Percentiles rank a stretch among this genome's conserved stretches.
Conservation (phyloP, 2,888 invertebrate genomes). For the Athripsodes cinereus region DNA sequence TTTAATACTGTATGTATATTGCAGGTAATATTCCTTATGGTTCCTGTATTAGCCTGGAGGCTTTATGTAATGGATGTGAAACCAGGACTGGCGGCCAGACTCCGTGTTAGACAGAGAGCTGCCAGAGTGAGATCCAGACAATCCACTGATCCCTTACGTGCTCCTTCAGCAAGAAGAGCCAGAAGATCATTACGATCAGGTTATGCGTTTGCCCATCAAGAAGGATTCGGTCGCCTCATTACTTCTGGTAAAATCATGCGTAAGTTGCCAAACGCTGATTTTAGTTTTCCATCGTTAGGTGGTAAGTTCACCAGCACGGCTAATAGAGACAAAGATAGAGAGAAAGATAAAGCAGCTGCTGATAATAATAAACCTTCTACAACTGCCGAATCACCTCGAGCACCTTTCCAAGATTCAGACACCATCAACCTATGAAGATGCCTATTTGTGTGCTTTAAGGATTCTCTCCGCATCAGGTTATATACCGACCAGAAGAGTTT, state of each 20-base stretch:
- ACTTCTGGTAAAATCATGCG: constrained; percentile 96
- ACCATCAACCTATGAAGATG: constrained; percentile 65
- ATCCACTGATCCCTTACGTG: constrained; percentile 73
- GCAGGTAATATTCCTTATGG: constrained; percentile 71
- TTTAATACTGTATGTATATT: no score
- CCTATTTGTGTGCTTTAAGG: constrained; percentile 4
- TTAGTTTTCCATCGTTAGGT: constrained; percentile 63
- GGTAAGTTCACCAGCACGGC: constrained; percentile 41
- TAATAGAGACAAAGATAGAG: constrained; percentile 40
- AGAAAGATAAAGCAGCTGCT: constrained; percentile 32
- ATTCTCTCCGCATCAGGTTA: no score
- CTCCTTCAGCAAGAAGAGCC: constrained; percentile 82
- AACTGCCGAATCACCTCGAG: constrained; percentile 38
- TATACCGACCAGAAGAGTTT: no score
- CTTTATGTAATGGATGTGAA: constrained; percentile 89
- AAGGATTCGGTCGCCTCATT: constrained; percentile 94
- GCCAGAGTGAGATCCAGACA: constrained; percentile 62
- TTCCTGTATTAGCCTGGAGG: constrained; percentile 90
- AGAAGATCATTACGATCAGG: constrained; percentile 91
- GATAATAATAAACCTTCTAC: constrained; percentile 34
- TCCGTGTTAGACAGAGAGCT: constrained; percentile 74
- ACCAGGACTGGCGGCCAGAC: constrained; percentile 88
- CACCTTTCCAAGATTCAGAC: constrained; percentile 67
- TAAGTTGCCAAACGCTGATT: constrained; percentile 72
- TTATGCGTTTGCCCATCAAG: constrained; percentile 97